A percentile compares a stretch with the other conserved stretches of the same genome.
phyloP scores from a whole-genome alignment of 2,888 invertebrate genomes.

The Balanococcus diminutus region DNA sequence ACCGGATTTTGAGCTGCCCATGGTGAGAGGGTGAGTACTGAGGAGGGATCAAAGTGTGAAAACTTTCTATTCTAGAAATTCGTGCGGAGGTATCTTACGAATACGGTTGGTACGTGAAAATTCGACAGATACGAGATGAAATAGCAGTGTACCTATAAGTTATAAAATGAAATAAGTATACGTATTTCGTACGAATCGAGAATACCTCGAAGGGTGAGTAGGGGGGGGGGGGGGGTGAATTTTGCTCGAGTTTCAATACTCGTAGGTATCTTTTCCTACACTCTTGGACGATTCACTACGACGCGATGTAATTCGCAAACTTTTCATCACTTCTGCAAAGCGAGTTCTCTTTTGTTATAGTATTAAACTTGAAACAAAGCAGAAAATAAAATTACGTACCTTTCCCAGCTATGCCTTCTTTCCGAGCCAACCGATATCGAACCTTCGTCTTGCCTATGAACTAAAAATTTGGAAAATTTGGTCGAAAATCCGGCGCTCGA shows the following conservation, averaged over 20 bases:
- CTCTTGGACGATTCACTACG: background rate
- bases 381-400: constrained; percentile 11
- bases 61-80: no score
- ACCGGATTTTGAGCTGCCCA: no score
- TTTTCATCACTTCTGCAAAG: background rate
- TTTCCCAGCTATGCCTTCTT: constrained; percentile 53
- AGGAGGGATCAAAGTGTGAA: no score
- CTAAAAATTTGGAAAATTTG: constrained; percentile 44
- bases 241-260: background rate
- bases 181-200: background rate
- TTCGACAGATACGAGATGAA: no score
- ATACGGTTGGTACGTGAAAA: no score
- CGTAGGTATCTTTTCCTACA: no score
- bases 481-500: constrained; percentile 46
- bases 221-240: background rate
- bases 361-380: background rate
- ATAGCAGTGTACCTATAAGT: no score
- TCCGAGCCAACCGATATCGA: constrained; percentile 38
- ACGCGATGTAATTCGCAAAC: background rate
- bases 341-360: no score
- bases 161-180: background rate
- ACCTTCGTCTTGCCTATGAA: constrained; percentile 32
- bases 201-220: background rate
- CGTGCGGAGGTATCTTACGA: no score
- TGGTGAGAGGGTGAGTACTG: no score